Evolutionary conservation across 2,888 invertebrate genomes (phyloP), one percentile per base, ranked within the genome.

Genomic region (Dynastes tityus): DNA sequence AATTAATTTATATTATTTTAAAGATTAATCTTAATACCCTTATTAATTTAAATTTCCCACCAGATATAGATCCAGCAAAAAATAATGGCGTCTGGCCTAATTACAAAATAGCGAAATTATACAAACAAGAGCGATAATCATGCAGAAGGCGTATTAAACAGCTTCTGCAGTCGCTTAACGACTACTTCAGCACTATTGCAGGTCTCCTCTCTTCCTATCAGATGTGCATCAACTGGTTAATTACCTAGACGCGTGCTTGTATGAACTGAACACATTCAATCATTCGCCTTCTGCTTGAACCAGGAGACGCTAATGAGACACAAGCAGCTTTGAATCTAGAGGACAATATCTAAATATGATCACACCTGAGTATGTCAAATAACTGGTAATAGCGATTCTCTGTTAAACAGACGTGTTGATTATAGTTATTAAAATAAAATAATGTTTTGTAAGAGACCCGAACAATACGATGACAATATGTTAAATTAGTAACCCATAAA

Each of bases 271-370:
- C 49, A 45, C 67, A 67, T 67, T 67, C 67, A 49, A 67, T 67
- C 67, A 67, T 49, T 67, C 67, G 67, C 49, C 67, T 67, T 45
- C 8, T 27, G 45, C 45, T 8, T 67, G 11, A 49, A 27, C 45
- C 27, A 67, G 67, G 49, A 45, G 67, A 49, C 67, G 67, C 67
- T 67, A 67, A 67, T 67, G 49, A 67, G 67, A 67, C 67, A 49
- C 49, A 29, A 22, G 49, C 45, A 49, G 45, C 45, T 45, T 13
- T 67, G 49, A 32, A 22, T 29, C 45, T 45, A 67, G 22, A 45
- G 67, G 27, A 49, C 67, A 45, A 4, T 32, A 40, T 5, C 2
- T 8, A 11, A 11, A 11, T 45, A 32, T 49, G 16, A 22, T 67
- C 5, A 40, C 8, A 67, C 45, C 16, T 67, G 45, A 32, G 8